phyloP scores from a whole-genome alignment of 2,113 vertebrate species.

The Xenus cinereus region DNA sequence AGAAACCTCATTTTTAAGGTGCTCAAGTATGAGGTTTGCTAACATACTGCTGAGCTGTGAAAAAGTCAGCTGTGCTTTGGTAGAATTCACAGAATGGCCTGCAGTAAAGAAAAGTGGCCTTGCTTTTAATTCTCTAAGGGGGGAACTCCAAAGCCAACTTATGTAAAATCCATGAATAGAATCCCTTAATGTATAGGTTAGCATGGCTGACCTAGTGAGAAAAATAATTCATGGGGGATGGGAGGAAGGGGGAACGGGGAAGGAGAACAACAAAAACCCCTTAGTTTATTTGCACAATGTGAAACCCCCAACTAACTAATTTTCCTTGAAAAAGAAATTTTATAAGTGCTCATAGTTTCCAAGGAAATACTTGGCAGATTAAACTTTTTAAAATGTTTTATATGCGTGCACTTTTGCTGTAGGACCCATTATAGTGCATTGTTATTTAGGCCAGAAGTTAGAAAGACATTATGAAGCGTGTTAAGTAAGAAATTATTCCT shows the following conservation, averaged over 20 bases:
- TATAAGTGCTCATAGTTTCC: not conserved
- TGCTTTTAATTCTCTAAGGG: not conserved
- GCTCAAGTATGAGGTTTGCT: not conserved
- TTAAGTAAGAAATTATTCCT: not conserved
- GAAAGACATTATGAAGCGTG: not conserved
- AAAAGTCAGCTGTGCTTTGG: not conserved
- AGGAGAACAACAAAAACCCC: not conserved
- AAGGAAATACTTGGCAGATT: not conserved
- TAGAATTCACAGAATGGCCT: not conserved
- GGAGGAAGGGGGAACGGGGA: too few relatives aligned
- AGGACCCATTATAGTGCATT: not conserved
- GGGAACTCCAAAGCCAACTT: not conserved
- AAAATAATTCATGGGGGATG: not conserved
- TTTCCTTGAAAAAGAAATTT: not conserved
- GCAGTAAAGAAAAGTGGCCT: not conserved
- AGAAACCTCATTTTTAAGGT: not conserved
- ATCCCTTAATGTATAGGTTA: not conserved
- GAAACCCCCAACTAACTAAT: not conserved
- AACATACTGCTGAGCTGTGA: not conserved
- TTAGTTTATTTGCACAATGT: not conserved
- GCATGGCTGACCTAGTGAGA: not conserved
- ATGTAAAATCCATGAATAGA: not conserved
- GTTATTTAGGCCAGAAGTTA: not conserved
- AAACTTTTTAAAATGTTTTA: not conserved
- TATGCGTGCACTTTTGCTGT: not conserved